phyloP scores from a whole-genome alignment of 2,888 invertebrate genomes.

The Operophtera brumata region DNA sequence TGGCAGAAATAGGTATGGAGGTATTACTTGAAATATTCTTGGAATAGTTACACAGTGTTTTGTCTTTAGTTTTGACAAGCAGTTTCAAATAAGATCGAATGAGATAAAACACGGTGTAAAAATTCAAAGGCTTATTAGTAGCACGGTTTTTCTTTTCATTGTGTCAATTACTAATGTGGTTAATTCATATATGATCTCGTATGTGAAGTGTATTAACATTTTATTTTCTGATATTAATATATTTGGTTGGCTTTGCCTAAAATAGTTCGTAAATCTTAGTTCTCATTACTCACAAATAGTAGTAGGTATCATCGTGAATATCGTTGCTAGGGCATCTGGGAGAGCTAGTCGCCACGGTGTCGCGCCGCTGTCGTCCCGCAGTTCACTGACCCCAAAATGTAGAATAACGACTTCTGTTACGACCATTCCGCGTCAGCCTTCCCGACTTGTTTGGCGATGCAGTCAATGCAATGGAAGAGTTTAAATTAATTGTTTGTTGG shows the following conservation, averaged over 20 bases:
- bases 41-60: too few species aligned
- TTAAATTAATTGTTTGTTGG: constrained; percentile 60
- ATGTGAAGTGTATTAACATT: too few species aligned
- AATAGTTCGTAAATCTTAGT: not conserved
- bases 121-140: too few species aligned
- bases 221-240: not conserved
- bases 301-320: constrained; percentile 56
- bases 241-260: constrained; percentile 4
- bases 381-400: constrained; percentile 74
- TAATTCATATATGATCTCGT: too few species aligned
- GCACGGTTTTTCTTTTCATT: not conserved
- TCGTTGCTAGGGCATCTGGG: constrained; percentile 49
- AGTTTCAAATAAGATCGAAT: too few species aligned
- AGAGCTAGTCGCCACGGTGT: constrained; percentile 50
- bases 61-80: too few species aligned
- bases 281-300: constrained; percentile 20
- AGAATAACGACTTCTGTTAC: constrained; percentile 73
- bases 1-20: too few species aligned
- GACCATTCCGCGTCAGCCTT: constrained; percentile 51
- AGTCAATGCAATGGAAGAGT: constrained; percentile 51
- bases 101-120: too few species aligned
- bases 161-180: too few species aligned
- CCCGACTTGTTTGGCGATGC: constrained; percentile 52
- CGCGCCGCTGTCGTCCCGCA: constrained; percentile 52
- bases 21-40: too few species aligned